Conservation (phyloP, 2,888 invertebrate genomes). For the Megamerina dolium region DNA sequence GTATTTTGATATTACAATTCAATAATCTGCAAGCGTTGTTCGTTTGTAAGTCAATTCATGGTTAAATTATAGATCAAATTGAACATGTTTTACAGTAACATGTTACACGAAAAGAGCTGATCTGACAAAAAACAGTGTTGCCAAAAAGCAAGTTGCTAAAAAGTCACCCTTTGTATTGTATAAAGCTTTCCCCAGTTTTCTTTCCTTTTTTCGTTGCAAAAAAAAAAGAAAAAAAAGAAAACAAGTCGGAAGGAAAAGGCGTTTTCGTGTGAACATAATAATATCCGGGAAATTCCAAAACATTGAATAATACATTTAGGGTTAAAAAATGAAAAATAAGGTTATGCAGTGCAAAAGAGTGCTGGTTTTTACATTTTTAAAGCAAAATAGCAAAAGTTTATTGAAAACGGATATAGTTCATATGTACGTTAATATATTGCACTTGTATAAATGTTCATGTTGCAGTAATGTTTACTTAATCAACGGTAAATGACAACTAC, state of each 20-base stretch:
- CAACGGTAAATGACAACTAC: neutral
- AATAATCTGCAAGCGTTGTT: too few relatives aligned
- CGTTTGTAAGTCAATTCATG: too few relatives aligned
- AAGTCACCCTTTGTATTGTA: too few relatives aligned
- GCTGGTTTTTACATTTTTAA: neutral
- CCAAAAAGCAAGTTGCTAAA: too few relatives aligned
- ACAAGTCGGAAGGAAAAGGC: slow-evolving; percentile 34
- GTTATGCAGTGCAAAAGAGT: neutral
- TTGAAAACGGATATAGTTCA: neutral
- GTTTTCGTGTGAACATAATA: slow-evolving; percentile 26
- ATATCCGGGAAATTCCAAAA: slow-evolving; percentile 35
- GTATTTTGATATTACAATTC: too few relatives aligned
- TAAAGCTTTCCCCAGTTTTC: too few relatives aligned
- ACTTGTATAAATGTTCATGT: neutral
- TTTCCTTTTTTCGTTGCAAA: too few relatives aligned
- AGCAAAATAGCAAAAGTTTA: neutral
- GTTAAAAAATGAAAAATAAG: neutral
- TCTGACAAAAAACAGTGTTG: too few relatives aligned
- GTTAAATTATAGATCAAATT: too few relatives aligned
- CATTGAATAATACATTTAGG: too few relatives aligned
- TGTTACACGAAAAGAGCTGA: too few relatives aligned
- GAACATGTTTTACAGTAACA: too few relatives aligned
- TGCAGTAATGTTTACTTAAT: neutral
- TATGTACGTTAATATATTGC: neutral
- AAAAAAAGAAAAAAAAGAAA: slow-evolving; percentile 5